phyloP scores from a whole-genome alignment of 2,113 vertebrate species.

The Struthio camelus region DNA sequence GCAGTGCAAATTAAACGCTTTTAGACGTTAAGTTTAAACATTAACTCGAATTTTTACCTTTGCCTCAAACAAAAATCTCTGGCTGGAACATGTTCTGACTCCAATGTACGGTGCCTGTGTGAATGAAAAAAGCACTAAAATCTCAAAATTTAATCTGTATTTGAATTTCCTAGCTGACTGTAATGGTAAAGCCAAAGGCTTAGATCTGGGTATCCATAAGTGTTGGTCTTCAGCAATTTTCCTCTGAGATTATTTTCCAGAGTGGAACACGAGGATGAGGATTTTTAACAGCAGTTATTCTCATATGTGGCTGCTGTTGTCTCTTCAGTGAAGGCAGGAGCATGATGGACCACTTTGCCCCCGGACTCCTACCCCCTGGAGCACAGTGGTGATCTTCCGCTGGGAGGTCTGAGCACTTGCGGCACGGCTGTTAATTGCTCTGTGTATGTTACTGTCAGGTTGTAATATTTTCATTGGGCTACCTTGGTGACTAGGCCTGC shows the following conservation, averaged over 20 bases:
- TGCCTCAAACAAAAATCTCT: not conserved
- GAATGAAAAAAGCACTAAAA: not conserved
- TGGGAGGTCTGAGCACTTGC: not conserved
- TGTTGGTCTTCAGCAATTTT: not conserved
- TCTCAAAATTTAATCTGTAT: not conserved
- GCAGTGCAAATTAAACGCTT: not conserved
- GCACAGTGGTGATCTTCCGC: not conserved
- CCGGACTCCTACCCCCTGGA: not conserved
- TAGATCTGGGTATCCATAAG: fast-evolving
- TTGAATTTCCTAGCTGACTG: not conserved
- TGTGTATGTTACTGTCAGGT: not conserved
- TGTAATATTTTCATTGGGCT: not conserved
- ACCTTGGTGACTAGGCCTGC: not conserved
- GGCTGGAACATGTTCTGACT: not conserved
- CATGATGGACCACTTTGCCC: not conserved
- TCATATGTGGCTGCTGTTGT: not conserved
- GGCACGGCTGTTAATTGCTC: not conserved
- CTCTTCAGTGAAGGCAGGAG: not conserved
- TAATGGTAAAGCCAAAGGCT: not conserved
- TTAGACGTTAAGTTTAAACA: not conserved
- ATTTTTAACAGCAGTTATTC: not conserved
- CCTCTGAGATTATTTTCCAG: not conserved
- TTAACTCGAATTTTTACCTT: not conserved
- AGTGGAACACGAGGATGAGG: not conserved
- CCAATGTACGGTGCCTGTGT: fast-evolving